Evolutionary conservation across 2,797 vertebrate species (phyloP), one percentile per base, ranked within the genome.

Genomic region (Pseudochromis fuscus): DNA sequence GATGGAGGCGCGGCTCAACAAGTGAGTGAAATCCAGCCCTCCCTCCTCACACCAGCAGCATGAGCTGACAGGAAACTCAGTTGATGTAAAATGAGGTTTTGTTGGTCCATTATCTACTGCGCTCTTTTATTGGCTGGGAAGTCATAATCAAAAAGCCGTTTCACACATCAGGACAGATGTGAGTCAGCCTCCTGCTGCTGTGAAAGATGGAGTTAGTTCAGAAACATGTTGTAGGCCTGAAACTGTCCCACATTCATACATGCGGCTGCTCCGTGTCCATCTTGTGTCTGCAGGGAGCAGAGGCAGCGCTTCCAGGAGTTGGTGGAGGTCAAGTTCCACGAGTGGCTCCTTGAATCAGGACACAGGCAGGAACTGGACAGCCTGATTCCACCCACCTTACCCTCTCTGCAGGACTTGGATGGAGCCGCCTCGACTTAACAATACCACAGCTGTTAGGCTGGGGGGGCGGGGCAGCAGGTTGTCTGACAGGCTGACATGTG

Each of bases 261-360:
- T 15, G 46, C 2, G 2, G 23, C 23, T 49, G 13, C 24, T 75
- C 0, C 4, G 23, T 82, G n/a, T n/a, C n/a, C n/a, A n/a, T n/a
- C n/a, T 18, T 50, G 40, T 45, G 11, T 63, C 40, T 80, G 56
- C 70, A 99, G 98, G 88, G 94, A 96, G 72, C 96, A 99, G 90
- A 95, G 94, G 87, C 92, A 84, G 3, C 94, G 94, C 85, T 96
- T 99, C 82, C 95, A 97, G 92, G 56, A 92, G 9, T 50, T 98
- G 75, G 97, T 99, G 72, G 96, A 98, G 83, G 90, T 93, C 45
- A 96, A 96, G 81, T 99, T 99, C 87, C 96, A 96, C 0, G 94
- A 97, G 58, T 99, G 97, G 97, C 91, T 99, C 42, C 75, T 95
- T 62, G 89, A 95, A 53, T 95, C 95, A 0, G 96, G 96, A 31